Base-by-base conservation (phyloP, 2,797 vertebrate genomes). In the Aldrovandia affinis region DNA sequence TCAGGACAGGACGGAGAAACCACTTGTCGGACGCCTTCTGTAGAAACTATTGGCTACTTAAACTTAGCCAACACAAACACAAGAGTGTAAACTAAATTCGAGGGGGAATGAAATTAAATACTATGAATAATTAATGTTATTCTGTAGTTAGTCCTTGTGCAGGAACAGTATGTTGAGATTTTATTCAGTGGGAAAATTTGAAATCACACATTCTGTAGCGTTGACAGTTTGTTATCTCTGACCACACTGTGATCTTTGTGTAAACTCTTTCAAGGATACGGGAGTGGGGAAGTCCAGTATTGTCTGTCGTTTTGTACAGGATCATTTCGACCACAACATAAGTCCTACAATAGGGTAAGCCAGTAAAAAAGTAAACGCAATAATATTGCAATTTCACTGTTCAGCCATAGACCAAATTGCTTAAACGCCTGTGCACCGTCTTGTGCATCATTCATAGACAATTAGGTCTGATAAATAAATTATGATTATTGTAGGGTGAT, bases 221-320 rank as follows among this genome's bases (percentile, higher is more conserved):
- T 47, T 77, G 22, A 44, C 39, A 20, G 7, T 39, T 44, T 44
- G 18, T 77, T 70, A 18, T 70, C 47, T 77, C 73, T 77, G 73
- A 47, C 73, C 73, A 77, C 42, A n/a, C 73, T 81, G 44, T 50
- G 15, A 84, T 50, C 33, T 70, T 73, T 73, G 28, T 73, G 36
- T 42, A 42, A 73, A 73, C 39, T 81, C 88, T 90, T 92, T 44
- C 10, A 89, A 99, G 98, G 98, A 99, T 92, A 99, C 98, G 0
- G 98, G 98, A 9, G 98, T 99, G 86, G 98, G 98, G 82, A 99
- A 99, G 91, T 99, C 98, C 0, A 99, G 98, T 92, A 99, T 99
- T 0, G 98, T 99, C 88, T 99, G 97, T 91, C 94, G 98, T 75
- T 99, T 99, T 78, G 98, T 99, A 83, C 98, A 99, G 91, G 98